phyloP scores from a whole-genome alignment of 2,888 invertebrate species.

The Lasius platythorax region DNA sequence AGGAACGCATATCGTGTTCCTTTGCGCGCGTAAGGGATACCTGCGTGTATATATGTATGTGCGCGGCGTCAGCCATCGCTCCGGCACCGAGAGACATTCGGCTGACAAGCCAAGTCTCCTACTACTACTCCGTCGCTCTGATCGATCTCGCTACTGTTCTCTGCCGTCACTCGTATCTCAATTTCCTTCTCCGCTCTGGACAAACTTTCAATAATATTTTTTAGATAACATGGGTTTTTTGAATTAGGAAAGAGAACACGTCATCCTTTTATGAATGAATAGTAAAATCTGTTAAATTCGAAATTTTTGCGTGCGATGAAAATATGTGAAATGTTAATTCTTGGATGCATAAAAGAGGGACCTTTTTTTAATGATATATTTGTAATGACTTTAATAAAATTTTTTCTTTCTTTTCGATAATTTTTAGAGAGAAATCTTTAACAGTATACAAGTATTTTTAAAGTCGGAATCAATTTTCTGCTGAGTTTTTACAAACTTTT shows the following conservation, averaged over 20 bases:
- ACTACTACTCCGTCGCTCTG: not conserved
- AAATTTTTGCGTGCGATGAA: not conserved
- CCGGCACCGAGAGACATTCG: conserved; percentile 16
- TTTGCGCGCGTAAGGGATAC: not conserved
- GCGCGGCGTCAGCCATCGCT: conserved; percentile 28
- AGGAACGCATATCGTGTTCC: not conserved
- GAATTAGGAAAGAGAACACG: not conserved
- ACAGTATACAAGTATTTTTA: not conserved
- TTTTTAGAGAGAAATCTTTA: not conserved
- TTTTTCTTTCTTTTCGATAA: not conserved
- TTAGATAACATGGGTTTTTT: not conserved
- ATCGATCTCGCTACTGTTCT: not conserved
- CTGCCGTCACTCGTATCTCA: not conserved
- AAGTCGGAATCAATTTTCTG: not conserved
- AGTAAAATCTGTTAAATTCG: not conserved
- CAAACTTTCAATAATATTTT: not conserved
- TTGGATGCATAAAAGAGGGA: not conserved
- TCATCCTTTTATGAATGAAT: not conserved
- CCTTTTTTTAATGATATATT: not conserved
- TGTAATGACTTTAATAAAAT: not conserved
- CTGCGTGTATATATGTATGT: not conserved
- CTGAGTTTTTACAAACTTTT: not conserved
- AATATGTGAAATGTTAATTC: not conserved
- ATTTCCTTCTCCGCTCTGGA: not conserved
- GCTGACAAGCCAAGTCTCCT: not conserved